Conservation (phyloP, 2,113 vertebrate species). For the Nannobrachium achirus region DNA sequence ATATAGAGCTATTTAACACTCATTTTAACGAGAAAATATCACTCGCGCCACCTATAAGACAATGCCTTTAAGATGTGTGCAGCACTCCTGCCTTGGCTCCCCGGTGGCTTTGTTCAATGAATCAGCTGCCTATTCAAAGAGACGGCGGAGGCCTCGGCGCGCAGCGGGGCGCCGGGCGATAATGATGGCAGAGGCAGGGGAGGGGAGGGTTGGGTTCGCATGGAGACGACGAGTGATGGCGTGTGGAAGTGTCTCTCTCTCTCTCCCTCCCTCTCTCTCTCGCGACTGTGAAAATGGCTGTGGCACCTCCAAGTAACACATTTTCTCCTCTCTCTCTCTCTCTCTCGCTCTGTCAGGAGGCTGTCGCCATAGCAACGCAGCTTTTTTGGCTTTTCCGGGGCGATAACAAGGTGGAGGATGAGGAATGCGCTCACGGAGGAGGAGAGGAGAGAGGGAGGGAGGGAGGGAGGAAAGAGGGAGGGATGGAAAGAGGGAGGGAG, state of each 20-base stretch:
- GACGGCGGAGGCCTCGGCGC: conserved; percentile 20
- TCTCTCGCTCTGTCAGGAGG: conserved; percentile 30
- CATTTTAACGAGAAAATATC: too few relatives aligned
- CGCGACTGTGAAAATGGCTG: conserved; percentile 56
- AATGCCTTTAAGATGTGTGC: too few relatives aligned
- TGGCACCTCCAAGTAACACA: conserved; percentile 68
- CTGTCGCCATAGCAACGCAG: conserved; percentile 69
- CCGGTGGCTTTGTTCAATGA: conserved; percentile 32
- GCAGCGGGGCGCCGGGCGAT: conserved; percentile 21
- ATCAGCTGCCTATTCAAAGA: conserved; percentile 8
- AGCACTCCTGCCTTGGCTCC: conserved; percentile 9
- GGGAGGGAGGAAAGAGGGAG: not conserved
- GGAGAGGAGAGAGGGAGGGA: conserved; percentile 12
- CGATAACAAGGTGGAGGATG: conserved; percentile 71
- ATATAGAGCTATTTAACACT: too few relatives aligned
- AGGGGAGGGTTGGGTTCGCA: conserved; percentile 8
- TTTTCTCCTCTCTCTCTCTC: conserved; percentile 52
- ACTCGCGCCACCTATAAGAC: too few relatives aligned
- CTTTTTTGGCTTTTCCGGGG: conserved; percentile 62
- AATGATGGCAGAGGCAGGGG: conserved; percentile 26
- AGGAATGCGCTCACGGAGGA: conserved; percentile 35
- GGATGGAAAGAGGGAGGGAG: conserved; percentile 11
- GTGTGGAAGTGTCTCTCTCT: not conserved
- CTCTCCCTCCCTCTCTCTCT: conserved; percentile 14
- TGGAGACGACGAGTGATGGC: conserved; percentile 44